Evolutionary conservation across 2,797 vertebrate species (phyloP).

Genomic region (Lophotriccus pileatus): DNA sequence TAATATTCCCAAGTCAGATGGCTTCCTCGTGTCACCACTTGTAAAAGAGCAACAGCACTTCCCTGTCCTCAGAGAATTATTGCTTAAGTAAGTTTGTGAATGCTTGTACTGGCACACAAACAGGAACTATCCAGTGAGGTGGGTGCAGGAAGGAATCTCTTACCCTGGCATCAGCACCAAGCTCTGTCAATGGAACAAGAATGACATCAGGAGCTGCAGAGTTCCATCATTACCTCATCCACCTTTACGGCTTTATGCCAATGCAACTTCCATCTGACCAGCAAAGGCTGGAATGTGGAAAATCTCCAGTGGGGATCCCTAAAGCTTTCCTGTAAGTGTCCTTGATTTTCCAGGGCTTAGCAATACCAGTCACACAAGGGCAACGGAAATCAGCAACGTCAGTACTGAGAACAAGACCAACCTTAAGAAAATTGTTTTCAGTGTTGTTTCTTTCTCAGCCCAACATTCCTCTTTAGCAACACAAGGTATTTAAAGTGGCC

Average conservation of each 20-base stretch:
- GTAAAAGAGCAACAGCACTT: not conserved
- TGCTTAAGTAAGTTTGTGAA: not conserved
- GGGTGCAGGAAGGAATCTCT: not conserved
- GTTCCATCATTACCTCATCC: not conserved
- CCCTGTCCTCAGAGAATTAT: not conserved
- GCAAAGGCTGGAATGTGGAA: not conserved
- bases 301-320: not conserved
- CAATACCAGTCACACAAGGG: not conserved
- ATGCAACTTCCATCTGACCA: not conserved
- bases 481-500: not conserved
- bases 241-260: not conserved
- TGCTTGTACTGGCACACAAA: not conserved
- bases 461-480: not conserved
- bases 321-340: not conserved
- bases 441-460: not conserved
- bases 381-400: not conserved
- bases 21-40: not conserved
- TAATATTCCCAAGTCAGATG: not conserved
- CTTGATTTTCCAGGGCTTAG: not conserved
- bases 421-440: not conserved
- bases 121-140: not conserved
- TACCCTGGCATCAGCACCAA: not conserved
- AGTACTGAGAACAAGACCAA: not conserved
- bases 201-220: not conserved
- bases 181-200: not conserved